Base-by-base conservation (phyloP, 1,140 invertebrate species). In the Platorchestia sp. region DNA sequence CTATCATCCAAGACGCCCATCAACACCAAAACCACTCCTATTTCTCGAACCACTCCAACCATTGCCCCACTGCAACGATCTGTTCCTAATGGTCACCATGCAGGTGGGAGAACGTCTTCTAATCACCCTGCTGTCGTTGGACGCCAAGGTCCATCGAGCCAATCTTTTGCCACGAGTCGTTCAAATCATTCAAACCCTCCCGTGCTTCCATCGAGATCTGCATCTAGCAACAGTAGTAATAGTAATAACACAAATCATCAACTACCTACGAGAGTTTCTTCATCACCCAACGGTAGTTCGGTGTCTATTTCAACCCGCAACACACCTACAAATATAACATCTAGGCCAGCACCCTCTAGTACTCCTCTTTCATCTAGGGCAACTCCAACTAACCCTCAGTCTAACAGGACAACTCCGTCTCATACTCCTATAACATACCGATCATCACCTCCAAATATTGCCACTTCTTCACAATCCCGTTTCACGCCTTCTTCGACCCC, bases 41-140 rank as follows among this genome's bases (percentile, higher is more conserved):
- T 95, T 36, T 95, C 95, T 42, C 87, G 95, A 40, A 95, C 95
- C 10, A 95, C 96, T 45, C 95, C 95, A 27, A 95, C 95, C 95
- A 95, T 95, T 42, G 45, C 95, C 42, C 95, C 96, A 41, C 40
- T 95, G 6, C 95, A 93, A 47, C 43, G 91, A 47, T 93, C 44
- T 47, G 45, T 45, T 47, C 45, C 91, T 47, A 44, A 93, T 93
- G 36, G 91, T 36, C 27, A 45, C 40, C 91, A 93, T 93, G n/a
- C 43, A 44, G 41, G 41, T 89, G 87, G 87, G 42, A 89, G 87
- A 43, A 14, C 41, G 3, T 89, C 87, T 89, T 42, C 41, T 89
- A 89, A 89, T 44, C 45, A 93, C 6, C 91, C 91, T 45, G 45
- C 10, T 45, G 91, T 14, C 27, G 42, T 1, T 27, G 87, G 5